phyloP scores from a whole-genome alignment of 2,113 vertebrate species.

The Scomber colias region DNA sequence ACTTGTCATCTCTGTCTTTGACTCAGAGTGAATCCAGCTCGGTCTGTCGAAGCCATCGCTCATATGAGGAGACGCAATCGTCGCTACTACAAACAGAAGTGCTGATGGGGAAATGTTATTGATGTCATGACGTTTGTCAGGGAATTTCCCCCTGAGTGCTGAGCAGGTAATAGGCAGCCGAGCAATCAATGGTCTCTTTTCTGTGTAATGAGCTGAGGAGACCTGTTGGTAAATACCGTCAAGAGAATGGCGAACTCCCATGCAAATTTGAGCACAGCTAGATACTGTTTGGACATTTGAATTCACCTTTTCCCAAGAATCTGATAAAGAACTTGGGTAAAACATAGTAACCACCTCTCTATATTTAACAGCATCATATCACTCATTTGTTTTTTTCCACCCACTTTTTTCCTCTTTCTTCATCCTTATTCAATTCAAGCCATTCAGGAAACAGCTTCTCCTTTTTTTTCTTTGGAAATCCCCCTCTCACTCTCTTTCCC shows the following conservation, averaged over 20 bases:
- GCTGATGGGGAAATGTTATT: constrained; percentile 63
- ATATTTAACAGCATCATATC: constrained; percentile 26
- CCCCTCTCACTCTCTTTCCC: constrained; percentile 72
- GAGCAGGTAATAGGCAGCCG: constrained; percentile 42
- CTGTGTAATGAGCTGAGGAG: background rate
- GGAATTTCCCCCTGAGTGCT: constrained; percentile 66
- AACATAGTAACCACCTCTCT: background rate
- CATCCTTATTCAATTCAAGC: constrained; percentile 76
- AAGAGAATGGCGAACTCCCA: constrained; percentile 15
- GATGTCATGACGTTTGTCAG: constrained; percentile 57
- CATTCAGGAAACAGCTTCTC: constrained; percentile 83
- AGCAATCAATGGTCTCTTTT: background rate
- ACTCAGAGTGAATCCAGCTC: constrained; percentile 50
- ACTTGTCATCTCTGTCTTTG: constrained; percentile 23
- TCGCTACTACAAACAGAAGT: constrained; percentile 41
- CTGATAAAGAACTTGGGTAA: background rate
- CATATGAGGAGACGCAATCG: background rate
- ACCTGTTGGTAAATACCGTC: constrained; percentile 26
- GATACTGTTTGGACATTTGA: constrained; percentile 65
- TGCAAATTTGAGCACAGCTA: constrained; percentile 68
- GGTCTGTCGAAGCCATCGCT: constrained; percentile 10
- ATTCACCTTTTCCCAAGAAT: constrained; percentile 48
- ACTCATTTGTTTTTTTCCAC: constrained; percentile 47
- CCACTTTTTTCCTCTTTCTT: constrained; percentile 52
- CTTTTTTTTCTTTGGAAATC: constrained; percentile 76